phyloP scores from a whole-genome alignment of 2,113 vertebrate species.

The Ranitomeya imitator region DNA sequence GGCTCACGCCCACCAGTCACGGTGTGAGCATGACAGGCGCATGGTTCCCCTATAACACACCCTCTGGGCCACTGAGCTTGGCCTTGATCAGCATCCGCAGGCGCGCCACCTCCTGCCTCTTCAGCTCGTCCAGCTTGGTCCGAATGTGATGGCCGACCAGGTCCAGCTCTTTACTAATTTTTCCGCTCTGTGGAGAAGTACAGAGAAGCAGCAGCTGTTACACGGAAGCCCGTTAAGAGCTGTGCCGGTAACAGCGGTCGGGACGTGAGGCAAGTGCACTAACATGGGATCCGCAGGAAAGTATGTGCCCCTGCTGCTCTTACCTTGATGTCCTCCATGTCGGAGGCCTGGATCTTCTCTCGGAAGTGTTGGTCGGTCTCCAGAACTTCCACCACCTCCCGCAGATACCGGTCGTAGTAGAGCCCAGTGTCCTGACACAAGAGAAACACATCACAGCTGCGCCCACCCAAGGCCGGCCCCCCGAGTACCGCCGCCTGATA shows the following conservation, averaged over 20 bases:
- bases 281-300: neutral
- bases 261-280: too few species aligned
- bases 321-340: conserved; percentile 99
- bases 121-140: conserved; percentile 93
- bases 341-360: conserved; percentile 95
- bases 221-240: neutral
- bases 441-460: neutral
- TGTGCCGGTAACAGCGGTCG: neutral
- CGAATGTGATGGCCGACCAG: conserved; percentile 95
- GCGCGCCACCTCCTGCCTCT: conserved; percentile 92
- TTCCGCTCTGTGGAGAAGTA: conserved; percentile 80
- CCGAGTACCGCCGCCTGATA: neutral
- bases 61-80: conserved; percentile 89
- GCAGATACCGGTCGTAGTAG: conserved; percentile 97
- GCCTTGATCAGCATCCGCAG: conserved; percentile 94
- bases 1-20: too few species aligned
- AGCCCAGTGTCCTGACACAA: conserved; percentile 90
- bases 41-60: conserved; percentile 62
- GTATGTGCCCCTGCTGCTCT: neutral
- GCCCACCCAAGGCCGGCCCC: neutral
- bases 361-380: conserved; percentile 97
- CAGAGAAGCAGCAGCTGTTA: neutral
- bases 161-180: conserved; percentile 92
- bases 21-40: too few species aligned
- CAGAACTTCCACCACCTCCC: conserved; percentile 96